A percentile compares a stretch with the other conserved stretches of the same genome.
phyloP scores from a whole-genome alignment of 1,140 invertebrate genomes.

The Zaprionus ghesquierei region DNA sequence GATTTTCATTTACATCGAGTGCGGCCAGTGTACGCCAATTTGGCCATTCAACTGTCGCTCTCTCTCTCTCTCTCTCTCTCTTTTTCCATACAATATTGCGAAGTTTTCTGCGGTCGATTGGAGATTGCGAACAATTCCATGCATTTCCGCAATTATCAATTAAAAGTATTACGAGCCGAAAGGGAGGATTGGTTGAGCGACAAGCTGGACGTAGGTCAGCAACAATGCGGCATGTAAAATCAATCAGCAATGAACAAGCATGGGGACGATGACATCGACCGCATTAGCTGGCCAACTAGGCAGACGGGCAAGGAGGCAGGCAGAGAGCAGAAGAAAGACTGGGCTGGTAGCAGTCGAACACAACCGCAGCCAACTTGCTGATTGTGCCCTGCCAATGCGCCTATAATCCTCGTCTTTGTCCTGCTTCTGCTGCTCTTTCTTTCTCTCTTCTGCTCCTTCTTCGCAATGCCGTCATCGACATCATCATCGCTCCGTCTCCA shows the following conservation, averaged over 20 bases:
- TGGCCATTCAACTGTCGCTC: constrained; percentile 47
- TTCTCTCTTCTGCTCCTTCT: background rate
- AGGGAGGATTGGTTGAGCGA: background rate
- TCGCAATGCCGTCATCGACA: background rate
- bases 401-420: constrained; percentile 44
- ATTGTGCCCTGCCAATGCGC: constrained; percentile 62
- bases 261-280: constrained; percentile 59
- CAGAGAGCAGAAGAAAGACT: background rate
- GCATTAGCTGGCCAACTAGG: constrained; percentile 73
- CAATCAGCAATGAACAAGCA: constrained; percentile 53
- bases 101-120: constrained; percentile 66
- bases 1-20: constrained; percentile 49
- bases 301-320: background rate
- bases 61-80: no score
- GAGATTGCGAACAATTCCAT: constrained; percentile 50
- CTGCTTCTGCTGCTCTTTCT: no score
- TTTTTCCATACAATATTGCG: no score
- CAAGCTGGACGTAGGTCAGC: constrained; percentile 10
- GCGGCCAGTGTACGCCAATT: constrained; percentile 53
- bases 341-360: background rate
- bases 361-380: constrained; percentile 71
- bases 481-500: background rate
- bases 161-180: constrained; percentile 63
- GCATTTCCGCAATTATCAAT: constrained; percentile 79
- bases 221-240: constrained; percentile 67